Percentiles rank a stretch among this genome's conserved stretches.
Conservation (phyloP, 1,140 invertebrate species). For the Pollicipes pollicipes region DNA sequence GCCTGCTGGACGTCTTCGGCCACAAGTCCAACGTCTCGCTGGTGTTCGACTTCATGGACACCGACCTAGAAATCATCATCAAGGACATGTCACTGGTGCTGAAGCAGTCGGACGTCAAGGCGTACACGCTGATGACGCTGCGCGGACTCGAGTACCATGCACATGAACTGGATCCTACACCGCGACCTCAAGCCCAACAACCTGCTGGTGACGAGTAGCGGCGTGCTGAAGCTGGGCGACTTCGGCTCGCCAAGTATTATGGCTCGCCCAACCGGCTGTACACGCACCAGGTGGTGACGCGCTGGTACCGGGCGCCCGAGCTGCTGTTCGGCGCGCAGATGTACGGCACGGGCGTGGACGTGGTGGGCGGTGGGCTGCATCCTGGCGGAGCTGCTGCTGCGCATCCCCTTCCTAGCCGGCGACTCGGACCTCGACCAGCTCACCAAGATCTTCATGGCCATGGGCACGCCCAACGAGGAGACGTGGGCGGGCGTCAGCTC, state of each 20-base stretch:
- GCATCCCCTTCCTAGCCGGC: constrained; percentile 37
- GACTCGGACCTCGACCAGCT: constrained; percentile 93
- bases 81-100: constrained; percentile 95
- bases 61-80: constrained; percentile 93
- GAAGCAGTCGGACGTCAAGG: constrained; percentile 84
- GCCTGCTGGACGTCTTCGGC: no score
- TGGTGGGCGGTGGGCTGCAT: constrained; percentile 98
- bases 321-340: constrained; percentile 92
- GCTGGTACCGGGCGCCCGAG: no score
- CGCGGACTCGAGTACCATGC: constrained; percentile 94
- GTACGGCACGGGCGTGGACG: constrained; percentile 89
- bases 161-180: constrained; percentile 57
- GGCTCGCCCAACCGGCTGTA: no score
- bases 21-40: constrained; percentile 98
- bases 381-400: constrained; percentile 57
- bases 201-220: constrained; percentile 91
- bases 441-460: constrained; percentile 83
- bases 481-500: no score
- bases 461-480: constrained; percentile 85
- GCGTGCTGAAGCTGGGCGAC: constrained; percentile 75
- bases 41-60: constrained; percentile 99
- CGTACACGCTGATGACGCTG: constrained; percentile 89
- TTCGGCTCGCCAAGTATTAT: constrained; percentile 86
- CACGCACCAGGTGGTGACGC: no score
- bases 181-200: constrained; percentile 89